These are phyloP conservation scores for Homarus americanus DNA, from an alignment of 1,140 invertebrate species.

Conservation along the genomic window DNA sequence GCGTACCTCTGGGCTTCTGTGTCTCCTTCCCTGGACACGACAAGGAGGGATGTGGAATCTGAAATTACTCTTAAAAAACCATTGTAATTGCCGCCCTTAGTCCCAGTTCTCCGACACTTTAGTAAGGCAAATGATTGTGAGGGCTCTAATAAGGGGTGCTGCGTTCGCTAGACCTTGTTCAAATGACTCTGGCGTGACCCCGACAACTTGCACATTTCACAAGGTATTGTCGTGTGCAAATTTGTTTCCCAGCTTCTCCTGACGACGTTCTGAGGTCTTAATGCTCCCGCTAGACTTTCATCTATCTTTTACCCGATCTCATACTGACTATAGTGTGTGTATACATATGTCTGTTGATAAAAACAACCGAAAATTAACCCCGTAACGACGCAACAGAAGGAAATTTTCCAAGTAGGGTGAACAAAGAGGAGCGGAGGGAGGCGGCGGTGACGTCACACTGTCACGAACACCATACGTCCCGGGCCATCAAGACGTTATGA, in stretches of 20 bases:
- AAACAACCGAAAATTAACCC: too few relatives aligned
- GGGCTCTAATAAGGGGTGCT: constrained; percentile 60
- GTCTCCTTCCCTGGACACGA: too few relatives aligned
- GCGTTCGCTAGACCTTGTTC: constrained; percentile 56
- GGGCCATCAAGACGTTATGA: constrained; percentile 51
- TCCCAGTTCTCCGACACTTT: constrained; percentile 48
- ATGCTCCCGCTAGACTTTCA: too few relatives aligned
- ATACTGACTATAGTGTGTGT: too few relatives aligned
- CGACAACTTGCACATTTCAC: constrained; percentile 47
- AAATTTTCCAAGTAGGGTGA: too few relatives aligned
- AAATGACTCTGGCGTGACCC: constrained; percentile 52
- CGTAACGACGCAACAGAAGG: too few relatives aligned
- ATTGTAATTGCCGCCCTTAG: constrained; percentile 24
- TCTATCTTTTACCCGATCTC: too few relatives aligned
- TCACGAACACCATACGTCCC: constrained; percentile 42
- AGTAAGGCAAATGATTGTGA: constrained; percentile 51
- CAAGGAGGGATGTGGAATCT: neutral
- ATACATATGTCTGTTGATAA: too few relatives aligned
- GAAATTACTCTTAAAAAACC: neutral
- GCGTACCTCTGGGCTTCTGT: too few relatives aligned
- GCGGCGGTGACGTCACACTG: constrained; percentile 49
- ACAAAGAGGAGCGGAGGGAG: constrained; percentile 22
- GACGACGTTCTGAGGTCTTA: neutral
- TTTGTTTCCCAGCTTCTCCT: constrained; percentile 4
- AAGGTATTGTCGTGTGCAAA: constrained; percentile 16